These are phyloP conservation scores for Scytalopus superciliaris DNA, from an alignment of 2,113 vertebrate species.

Conservation along the genomic window DNA sequence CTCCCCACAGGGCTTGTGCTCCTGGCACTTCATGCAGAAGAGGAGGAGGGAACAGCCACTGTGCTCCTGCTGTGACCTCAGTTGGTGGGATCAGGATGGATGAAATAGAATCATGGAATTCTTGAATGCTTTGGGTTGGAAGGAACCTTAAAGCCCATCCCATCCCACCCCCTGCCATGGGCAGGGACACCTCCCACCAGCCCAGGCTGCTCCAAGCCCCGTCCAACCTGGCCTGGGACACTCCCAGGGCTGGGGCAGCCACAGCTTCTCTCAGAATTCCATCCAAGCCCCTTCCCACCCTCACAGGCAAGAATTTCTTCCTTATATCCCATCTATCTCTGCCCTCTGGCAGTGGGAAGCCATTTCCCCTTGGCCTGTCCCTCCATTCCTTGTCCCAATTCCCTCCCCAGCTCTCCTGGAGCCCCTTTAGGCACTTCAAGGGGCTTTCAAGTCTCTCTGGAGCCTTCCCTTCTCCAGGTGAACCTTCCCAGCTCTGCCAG, in stretches of 20 bases:
- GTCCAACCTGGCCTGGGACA: too few species aligned
- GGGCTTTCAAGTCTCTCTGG: not conserved
- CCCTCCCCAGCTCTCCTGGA: not conserved
- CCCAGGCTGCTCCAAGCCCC: too few species aligned
- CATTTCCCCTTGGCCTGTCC: too few species aligned
- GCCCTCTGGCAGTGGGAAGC: too few species aligned
- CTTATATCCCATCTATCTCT: too few species aligned
- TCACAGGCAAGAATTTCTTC: too few species aligned
- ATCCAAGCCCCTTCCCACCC: too few species aligned
- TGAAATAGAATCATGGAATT: not conserved
- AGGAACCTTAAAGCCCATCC: not conserved
- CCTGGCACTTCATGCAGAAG: not conserved
- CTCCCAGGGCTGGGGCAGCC: too few species aligned
- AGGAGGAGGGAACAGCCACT: not conserved
- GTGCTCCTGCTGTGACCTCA: not conserved
- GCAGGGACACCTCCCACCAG: not conserved
- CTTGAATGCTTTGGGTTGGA: not conserved
- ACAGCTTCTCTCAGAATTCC: too few species aligned
- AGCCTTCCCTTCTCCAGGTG: not conserved
- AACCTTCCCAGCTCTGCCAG: not conserved
- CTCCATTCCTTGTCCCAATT: too few species aligned
- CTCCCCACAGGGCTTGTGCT: too few species aligned
- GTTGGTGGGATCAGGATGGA: not conserved
- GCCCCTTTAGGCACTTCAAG: not conserved
- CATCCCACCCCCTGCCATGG: not conserved